Percentiles rank a stretch among this genome's conserved stretches.
Evolutionary conservation across 2,113 vertebrate genomes (phyloP).

Genomic region (Sisor rabdophorus): DNA sequence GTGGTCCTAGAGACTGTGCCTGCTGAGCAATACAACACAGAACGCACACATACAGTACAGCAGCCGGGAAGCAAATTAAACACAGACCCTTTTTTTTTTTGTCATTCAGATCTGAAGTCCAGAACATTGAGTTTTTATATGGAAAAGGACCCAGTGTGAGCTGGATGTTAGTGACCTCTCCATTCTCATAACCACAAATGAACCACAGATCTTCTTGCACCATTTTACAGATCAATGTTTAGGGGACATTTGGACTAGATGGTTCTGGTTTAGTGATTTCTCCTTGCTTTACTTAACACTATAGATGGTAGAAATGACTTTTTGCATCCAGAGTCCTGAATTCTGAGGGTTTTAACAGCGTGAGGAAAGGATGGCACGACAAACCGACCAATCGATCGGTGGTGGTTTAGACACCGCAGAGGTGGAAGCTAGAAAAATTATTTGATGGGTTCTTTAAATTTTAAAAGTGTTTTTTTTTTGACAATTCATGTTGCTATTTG

Average conservation of each 20-base stretch:
- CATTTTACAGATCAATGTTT: constrained; percentile 2
- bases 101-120: neutral
- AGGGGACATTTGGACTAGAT: neutral
- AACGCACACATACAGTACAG: constrained; percentile 8
- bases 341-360: neutral
- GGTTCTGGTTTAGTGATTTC: neutral
- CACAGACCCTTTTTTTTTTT: constrained; percentile 21
- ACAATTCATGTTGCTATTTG: neutral
- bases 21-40: constrained; percentile 30
- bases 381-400: neutral
- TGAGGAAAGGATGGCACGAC: neutral
- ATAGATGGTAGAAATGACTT: neutral
- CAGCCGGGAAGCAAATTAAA: constrained; percentile 19
- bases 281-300: neutral
- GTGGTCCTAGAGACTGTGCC: constrained; percentile 36
- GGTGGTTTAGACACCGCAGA: neutral
- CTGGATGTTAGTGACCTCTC: neutral
- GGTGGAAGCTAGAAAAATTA: neutral
- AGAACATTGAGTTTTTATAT: neutral
- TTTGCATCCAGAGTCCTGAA: neutral
- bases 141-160: constrained; percentile 14
- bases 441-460: no score
- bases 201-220: neutral
- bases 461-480: neutral
- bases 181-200: neutral